Evolutionary conservation across 1,140 invertebrate species (phyloP), one percentile per base, ranked within the genome.

Genomic region (Cydia strobilella): DNA sequence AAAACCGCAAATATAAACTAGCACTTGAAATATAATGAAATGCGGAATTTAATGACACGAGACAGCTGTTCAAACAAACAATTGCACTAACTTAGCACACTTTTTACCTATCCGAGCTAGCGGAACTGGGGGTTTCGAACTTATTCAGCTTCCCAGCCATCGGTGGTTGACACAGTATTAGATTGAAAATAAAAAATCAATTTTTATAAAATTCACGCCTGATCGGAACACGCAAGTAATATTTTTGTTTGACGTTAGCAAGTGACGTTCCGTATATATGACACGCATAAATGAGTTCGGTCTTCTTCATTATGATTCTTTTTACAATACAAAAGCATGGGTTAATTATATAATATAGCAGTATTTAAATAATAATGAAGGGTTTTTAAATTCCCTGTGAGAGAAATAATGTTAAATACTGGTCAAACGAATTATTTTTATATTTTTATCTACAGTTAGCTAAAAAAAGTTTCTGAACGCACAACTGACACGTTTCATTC

Each of bases 81-180:
- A 83, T 83, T 76, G 82, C 77, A 77, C 79, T 85, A 86, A 84
- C 80, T 90, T 89, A 89, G 76, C 84, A 83, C 82, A 84, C 84
- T 82, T 74, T 86, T 91, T 95, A 97, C 96, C 96, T 97, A 90
- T 97, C 96, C 39, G 96, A 97, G 92, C 96, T 97, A 75, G 96
- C 96, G 72, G 96, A 97, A 84, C 96, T 97, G 69, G 96, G 96
- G 81, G 96, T 96, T 93, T 97, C 96, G 81, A 95, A 94, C 82
- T 94, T 94, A 82, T 94, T 94, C 84, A 95, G 86, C 89, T 95
- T 96, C 73, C 95, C 95, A 92, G 95, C 95, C 95, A 96, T 96
- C 79, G 86, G 85, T 82, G 82, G 73, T 78, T 20, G 54, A 72
- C 74, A 78, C 74, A 69, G n/a, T 69, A n/a, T 3, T 35, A 69